These are phyloP conservation scores for Diuraphis noxia DNA, from an alignment of 1,140 invertebrate genomes.

Conservation along the genomic window DNA sequence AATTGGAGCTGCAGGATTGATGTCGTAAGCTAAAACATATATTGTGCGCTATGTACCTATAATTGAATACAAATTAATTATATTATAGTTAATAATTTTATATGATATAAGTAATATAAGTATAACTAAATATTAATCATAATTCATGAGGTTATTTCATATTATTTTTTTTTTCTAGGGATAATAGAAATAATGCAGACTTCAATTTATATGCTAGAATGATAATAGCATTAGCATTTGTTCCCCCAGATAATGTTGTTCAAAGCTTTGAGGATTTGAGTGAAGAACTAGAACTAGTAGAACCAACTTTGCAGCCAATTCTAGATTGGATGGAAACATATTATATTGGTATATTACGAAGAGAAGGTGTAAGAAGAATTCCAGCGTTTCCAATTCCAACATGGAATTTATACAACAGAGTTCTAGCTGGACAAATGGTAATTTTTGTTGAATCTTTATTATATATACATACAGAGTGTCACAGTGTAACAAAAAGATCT, in stretches of 20 bases:
- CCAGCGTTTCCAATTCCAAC: slow-evolving; percentile 1
- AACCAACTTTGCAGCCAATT: background rate
- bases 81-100: no score
- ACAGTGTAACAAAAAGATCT: no score
- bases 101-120: no score
- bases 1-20: slow-evolving; percentile 23
- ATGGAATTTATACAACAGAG: slow-evolving; percentile 11
- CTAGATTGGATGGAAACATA: slow-evolving; percentile 7
- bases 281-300: background rate
- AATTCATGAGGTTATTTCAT: no score
- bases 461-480: no score
- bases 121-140: no score
- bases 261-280: background rate
- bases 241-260: background rate
- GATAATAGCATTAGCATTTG: background rate
- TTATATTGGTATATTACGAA: slow-evolving; percentile 5
- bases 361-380: background rate
- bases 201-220: slow-evolving; percentile 1
- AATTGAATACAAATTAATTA: no score
- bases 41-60: no score
- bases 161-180: background rate
- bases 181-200: background rate
- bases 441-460: no score
- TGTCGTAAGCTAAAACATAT: slow-evolving; percentile 21
- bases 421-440: slow-evolving; percentile 11